Evolutionary conservation across 2,888 invertebrate genomes (phyloP), one percentile per base, ranked within the genome.

Genomic region (Caenorhabditis sp.): DNA sequence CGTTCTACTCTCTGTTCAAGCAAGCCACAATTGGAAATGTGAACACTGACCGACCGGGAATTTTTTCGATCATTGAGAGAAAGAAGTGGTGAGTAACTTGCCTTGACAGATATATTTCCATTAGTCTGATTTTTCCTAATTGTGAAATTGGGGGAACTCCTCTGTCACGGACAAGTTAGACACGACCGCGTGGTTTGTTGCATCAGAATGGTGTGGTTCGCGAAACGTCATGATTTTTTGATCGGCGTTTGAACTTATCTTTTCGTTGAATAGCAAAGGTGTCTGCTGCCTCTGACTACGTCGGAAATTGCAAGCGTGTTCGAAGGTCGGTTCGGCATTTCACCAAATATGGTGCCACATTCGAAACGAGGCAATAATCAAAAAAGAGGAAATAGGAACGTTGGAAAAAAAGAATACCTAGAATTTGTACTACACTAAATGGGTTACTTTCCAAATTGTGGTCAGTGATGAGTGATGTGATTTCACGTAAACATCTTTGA

Each of bases 1-100:
- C 85, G 28, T 90, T 91, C 80, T 90, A 90, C 77, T 89, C 90
- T 9, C 85, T 91, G 47, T 90, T 84, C 90, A 90, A 90, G 69
- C 90, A 90, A 82, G 89, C 89, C 9, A 89, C 90, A 0, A 83
- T 91, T 62, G 90, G 90, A 51, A 84, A 90, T 77, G 89, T 90
- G 58, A 90, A 89, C 84, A 89, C 89, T 18, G 88, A 89, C 20
- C 77, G 90, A 37, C 90, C 90, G 15, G 90, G 90, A 60, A 86
- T 90, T 61, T 89, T 90, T 79, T 88, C 88, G 44, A 82, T 89
- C 18, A 82, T 91, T 8, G 90, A 90, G 74, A 82, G 85, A 64
- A 86, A 85, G 50, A 90, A 90, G 77, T 90, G 90, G 90, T 90
- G 13, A 71, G 80, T 79, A 11, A 65, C n/a, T n/a, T n/a, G n/a